phyloP scores from a whole-genome alignment of 2,888 invertebrate genomes.

The Melanargia galathea region DNA sequence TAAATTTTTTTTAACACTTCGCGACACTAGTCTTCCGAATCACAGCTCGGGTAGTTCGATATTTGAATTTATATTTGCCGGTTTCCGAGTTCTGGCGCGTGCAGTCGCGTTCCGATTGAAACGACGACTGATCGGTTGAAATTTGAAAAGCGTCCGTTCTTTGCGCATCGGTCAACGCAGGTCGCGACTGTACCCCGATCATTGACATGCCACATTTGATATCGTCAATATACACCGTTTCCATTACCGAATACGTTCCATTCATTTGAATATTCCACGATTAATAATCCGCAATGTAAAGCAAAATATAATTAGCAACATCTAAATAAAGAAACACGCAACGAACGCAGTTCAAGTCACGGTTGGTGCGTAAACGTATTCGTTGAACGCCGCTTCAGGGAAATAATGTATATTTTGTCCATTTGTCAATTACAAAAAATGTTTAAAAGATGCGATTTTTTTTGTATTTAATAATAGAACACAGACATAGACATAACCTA shows the following conservation, averaged over 20 bases:
- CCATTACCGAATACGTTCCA: background rate
- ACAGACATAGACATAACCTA: too few relatives aligned
- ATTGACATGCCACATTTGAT: conserved; percentile 20
- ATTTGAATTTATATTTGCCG: conserved; percentile 38
- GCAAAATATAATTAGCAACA: background rate
- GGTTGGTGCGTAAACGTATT: conserved; percentile 25
- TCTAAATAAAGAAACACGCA: background rate
- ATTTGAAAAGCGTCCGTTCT: conserved; percentile 58
- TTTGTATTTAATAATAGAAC: too few relatives aligned
- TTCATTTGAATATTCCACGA: background rate
- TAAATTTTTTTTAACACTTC: conserved; percentile 55
- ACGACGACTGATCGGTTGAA: conserved; percentile 63
- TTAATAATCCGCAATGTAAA: conserved; percentile 21
- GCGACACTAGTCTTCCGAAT: conserved; percentile 53
- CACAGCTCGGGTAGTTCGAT: conserved; percentile 39
- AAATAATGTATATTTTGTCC: conserved; percentile 23
- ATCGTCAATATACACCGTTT: background rate
- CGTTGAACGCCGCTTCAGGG: conserved; percentile 32
- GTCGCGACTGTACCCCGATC: conserved; percentile 27
- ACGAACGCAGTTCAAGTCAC: conserved; percentile 17
- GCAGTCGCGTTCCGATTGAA: conserved; percentile 62
- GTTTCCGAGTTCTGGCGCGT: conserved; percentile 47
- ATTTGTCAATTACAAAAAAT: background rate
- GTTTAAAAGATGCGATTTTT: background rate
- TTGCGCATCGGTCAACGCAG: conserved; percentile 63